phyloP scores from a whole-genome alignment of 2,797 vertebrate genomes.

The Neoniphon sammara region DNA sequence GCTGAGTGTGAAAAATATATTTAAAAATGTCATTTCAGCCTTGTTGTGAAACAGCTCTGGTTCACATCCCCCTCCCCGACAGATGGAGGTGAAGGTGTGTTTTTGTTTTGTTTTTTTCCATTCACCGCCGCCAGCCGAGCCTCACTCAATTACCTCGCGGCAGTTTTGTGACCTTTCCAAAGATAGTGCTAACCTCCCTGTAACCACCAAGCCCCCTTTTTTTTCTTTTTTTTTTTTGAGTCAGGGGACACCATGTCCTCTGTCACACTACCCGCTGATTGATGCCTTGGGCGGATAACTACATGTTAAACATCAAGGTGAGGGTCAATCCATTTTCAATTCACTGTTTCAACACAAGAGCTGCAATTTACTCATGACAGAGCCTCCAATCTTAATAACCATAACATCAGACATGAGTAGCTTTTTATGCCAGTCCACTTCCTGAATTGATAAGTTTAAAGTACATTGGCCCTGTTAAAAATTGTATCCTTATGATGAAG shows the following conservation, averaged over 20 bases:
- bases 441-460: slow-evolving; percentile 9
- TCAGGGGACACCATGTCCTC: slow-evolving; percentile 33
- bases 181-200: slow-evolving; percentile 61
- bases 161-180: slow-evolving; percentile 73
- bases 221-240: slow-evolving; percentile 5
- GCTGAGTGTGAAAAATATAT: slow-evolving; percentile 38
- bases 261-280: slow-evolving; percentile 54
- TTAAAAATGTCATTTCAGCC: background rate
- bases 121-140: slow-evolving; percentile 51
- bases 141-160: slow-evolving; percentile 71
- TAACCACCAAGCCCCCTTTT: slow-evolving; percentile 46
- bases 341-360: slow-evolving; percentile 2
- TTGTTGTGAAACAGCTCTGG: slow-evolving; percentile 41
- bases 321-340: slow-evolving; percentile 30
- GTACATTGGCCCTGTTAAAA: no score
- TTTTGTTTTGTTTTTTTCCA: slow-evolving; percentile 26
- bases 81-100: slow-evolving; percentile 63
- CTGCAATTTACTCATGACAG: no score
- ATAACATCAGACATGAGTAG: no score
- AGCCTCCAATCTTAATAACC: no score
- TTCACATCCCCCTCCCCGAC: slow-evolving; percentile 39
- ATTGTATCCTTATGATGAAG: no score
- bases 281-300: slow-evolving; percentile 58
- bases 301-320: slow-evolving; percentile 42
- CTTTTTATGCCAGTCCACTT: background rate